A percentile compares a stretch with the other conserved stretches of the same genome.
Evolutionary conservation across 2,888 invertebrate genomes (phyloP).

Genomic region (Hirtodrosophila alboralis): DNA sequence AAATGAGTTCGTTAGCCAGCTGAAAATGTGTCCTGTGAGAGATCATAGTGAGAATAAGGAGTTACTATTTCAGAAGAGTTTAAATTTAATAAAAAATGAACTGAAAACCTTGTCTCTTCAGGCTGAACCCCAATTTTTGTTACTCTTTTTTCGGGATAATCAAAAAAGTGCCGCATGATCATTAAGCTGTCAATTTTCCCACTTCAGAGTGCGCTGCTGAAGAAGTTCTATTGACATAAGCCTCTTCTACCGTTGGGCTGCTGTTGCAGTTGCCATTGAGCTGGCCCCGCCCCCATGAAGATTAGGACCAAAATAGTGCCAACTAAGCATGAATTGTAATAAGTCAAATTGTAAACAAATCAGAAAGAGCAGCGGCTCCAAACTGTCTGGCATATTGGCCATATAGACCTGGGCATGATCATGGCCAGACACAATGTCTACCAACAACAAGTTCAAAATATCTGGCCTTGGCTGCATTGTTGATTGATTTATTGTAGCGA

Average conservation of each 20-base stretch:
- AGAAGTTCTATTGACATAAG: slow-evolving; percentile 77
- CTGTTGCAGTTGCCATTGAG: slow-evolving; percentile 20
- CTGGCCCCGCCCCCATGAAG: slow-evolving; percentile 31
- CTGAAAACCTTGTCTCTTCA: neutral
- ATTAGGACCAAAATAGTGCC: slow-evolving; percentile 59
- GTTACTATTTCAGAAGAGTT: neutral
- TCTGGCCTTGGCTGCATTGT: slow-evolving; percentile 57
- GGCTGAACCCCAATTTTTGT: neutral
- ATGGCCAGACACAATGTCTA: slow-evolving; percentile 56
- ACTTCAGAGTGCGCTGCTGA: slow-evolving; percentile 72
- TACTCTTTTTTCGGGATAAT: slow-evolving; percentile 14
- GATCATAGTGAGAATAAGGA: slow-evolving; percentile 3
- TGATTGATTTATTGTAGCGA: slow-evolving; percentile 77
- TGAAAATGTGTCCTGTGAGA: slow-evolving; percentile 7
- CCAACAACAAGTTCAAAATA: slow-evolving; percentile 23
- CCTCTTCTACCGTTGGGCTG: slow-evolving; percentile 44
- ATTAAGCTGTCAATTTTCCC: slow-evolving; percentile 73
- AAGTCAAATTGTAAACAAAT: slow-evolving; percentile 72
- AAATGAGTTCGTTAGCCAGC: slow-evolving; percentile 67
- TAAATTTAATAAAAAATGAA: neutral
- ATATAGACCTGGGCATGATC: slow-evolving; percentile 47
- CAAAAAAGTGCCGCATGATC: slow-evolving; percentile 36
- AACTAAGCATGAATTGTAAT: slow-evolving; percentile 78
- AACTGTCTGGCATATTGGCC: slow-evolving; percentile 75
- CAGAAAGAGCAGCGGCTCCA: slow-evolving; percentile 64